Conservation (phyloP, 2,888 invertebrate genomes). For the Tanypteryx hageni region DNA sequence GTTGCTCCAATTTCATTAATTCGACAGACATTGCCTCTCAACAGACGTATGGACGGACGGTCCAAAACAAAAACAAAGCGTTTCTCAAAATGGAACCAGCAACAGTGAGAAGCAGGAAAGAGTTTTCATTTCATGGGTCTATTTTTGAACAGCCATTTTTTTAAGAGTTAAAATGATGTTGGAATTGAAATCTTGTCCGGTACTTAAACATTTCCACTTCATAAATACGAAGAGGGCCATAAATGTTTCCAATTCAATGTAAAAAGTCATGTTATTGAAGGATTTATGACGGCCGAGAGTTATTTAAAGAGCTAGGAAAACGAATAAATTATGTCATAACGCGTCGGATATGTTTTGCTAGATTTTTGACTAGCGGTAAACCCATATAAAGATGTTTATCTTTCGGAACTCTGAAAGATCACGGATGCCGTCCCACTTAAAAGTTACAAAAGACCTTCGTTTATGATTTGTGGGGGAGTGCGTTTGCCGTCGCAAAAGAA, state of each 20-base stretch:
- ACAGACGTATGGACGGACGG: too few relatives aligned
- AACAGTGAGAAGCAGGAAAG: too few relatives aligned
- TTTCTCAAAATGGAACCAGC: too few relatives aligned
- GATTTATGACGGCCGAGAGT: not conserved
- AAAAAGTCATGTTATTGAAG: not conserved
- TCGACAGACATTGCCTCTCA: too few relatives aligned
- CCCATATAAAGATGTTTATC: not conserved
- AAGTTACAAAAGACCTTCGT: not conserved
- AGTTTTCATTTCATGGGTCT: too few relatives aligned
- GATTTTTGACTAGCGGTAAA: not conserved
- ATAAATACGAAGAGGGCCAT: not conserved
- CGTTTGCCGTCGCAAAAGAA: not conserved
- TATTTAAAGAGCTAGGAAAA: not conserved
- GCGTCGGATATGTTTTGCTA: not conserved
- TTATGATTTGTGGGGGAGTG: not conserved
- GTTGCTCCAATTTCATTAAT: too few relatives aligned
- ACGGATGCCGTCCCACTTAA: not conserved
- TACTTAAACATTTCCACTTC: not conserved
- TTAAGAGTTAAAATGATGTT: not conserved
- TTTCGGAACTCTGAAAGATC: not conserved
- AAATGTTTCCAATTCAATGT: not conserved
- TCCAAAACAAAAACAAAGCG: too few relatives aligned
- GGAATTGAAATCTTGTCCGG: not conserved
- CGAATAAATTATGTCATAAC: not conserved
- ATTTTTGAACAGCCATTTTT: too few relatives aligned